Percentiles rank a stretch among this genome's conserved stretches.
These are phyloP conservation scores for Lacerta viridis DNA, from an alignment of 2,797 vertebrate genomes.

Conservation along the genomic window DNA sequence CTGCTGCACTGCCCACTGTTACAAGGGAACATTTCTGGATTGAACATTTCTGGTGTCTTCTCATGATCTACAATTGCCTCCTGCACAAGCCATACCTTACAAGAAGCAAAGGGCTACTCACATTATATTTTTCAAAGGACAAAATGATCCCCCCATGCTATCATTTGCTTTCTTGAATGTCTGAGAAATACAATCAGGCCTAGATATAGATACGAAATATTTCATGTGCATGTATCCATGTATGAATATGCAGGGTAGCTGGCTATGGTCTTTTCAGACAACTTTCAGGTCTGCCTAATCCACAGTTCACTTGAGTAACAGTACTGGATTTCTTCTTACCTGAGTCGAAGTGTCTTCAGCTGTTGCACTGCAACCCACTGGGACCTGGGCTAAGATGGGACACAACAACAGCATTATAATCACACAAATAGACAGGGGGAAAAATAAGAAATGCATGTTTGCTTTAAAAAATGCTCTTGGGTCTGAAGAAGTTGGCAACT, in stretches of 20 bases:
- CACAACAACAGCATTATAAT: too few species aligned
- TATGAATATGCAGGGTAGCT: background rate
- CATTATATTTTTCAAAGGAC: background rate
- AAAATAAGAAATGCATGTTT: too few species aligned
- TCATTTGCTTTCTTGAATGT: too few species aligned
- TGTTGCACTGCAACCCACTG: too few species aligned
- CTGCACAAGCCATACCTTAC: background rate
- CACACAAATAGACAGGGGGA: too few species aligned
- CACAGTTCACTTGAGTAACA: background rate
- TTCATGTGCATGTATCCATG: background rate
- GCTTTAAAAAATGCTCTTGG: too few species aligned
- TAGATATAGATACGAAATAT: too few species aligned
- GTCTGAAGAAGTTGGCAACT: too few species aligned
- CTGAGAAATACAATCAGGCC: too few species aligned
- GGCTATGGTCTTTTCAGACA: background rate
- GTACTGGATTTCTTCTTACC: background rate
- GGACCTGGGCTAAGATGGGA: too few species aligned
- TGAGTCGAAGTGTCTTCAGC: background rate
- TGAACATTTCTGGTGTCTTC: background rate
- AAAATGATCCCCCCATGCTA: too few species aligned
- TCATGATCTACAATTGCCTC: background rate
- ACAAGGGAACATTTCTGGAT: background rate
- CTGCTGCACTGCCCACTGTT: background rate
- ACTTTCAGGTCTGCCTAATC: background rate
- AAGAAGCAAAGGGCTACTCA: background rate